Conservation (phyloP, 2,113 vertebrate genomes). For the Emydura subglobosa region DNA sequence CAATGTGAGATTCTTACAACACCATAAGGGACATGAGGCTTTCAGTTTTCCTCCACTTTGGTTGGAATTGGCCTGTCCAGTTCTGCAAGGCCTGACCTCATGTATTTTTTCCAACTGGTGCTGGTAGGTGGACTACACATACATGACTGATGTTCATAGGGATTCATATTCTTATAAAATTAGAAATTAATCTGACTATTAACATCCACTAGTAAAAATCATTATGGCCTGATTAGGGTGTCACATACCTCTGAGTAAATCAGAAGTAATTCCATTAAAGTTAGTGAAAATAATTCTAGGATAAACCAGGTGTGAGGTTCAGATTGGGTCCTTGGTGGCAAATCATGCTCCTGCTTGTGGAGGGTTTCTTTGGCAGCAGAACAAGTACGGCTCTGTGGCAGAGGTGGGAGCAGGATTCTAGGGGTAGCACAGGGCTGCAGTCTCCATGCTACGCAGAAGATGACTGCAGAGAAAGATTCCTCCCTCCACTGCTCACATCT, state of each 20-base stretch:
- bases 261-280: not conserved
- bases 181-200: not conserved
- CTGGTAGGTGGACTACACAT: not conserved
- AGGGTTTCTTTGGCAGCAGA: not conserved
- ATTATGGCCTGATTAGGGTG: not conserved
- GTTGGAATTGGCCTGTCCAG: not conserved
- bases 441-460: not conserved
- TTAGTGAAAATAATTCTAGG: not conserved
- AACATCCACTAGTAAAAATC: not conserved
- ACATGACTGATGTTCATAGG: not conserved
- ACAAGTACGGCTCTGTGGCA: not conserved
- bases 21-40: not conserved
- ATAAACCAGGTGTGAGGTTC: not conserved
- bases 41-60: not conserved
- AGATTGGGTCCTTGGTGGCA: not conserved
- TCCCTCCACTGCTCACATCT: not conserved
- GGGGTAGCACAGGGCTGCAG: not conserved
- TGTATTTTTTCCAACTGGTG: not conserved
- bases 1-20: not conserved
- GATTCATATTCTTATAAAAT: not conserved
- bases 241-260: fast-evolving
- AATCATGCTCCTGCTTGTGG: not conserved
- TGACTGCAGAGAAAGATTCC: not conserved
- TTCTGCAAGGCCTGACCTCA: not conserved
- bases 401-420: not conserved